Percentiles rank a stretch among this genome's conserved stretches.
Conservation (phyloP, 2,113 vertebrate genomes). For the Aleadryas rufinucha region DNA sequence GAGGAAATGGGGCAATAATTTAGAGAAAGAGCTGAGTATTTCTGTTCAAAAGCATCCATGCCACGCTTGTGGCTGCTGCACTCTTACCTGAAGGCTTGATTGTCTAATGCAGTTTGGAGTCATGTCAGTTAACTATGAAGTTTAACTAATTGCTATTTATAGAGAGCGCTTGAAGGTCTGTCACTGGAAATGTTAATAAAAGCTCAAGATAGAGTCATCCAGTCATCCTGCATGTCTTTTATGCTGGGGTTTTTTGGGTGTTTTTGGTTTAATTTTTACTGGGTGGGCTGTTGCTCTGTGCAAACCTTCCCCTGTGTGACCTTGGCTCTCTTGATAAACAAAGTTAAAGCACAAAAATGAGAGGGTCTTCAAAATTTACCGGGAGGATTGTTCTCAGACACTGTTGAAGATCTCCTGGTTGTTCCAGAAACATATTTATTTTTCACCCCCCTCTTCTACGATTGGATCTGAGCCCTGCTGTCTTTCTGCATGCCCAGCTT, state of each 20-base stretch:
- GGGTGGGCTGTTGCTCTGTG: not conserved
- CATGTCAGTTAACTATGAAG: not conserved
- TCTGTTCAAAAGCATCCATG: constrained; percentile 16
- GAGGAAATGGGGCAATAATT: not conserved
- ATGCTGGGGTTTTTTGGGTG: not conserved
- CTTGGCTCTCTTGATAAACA: not conserved
- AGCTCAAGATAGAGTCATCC: constrained; percentile 11
- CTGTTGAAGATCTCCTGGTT: not conserved
- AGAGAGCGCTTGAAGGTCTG: not conserved
- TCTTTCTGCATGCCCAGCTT: not conserved
- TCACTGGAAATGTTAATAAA: constrained; percentile 17
- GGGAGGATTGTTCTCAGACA: not conserved
- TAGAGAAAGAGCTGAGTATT: not conserved
- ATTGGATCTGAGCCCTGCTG: not conserved
- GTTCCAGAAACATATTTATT: not conserved
- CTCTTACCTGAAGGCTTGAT: constrained; percentile 24
- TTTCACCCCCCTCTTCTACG: not conserved
- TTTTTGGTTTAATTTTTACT: not conserved
- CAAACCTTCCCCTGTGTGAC: not conserved
- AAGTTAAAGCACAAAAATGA: not conserved
- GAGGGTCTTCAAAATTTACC: not conserved
- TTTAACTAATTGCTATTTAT: constrained; percentile 33
- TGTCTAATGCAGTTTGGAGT: constrained; percentile 25
- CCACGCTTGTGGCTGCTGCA: not conserved
- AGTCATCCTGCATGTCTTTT: not conserved